These are phyloP conservation scores for Muricea muricata DNA, from an alignment of 92 coral and sea anemone genomes.

Conservation along the genomic window DNA sequence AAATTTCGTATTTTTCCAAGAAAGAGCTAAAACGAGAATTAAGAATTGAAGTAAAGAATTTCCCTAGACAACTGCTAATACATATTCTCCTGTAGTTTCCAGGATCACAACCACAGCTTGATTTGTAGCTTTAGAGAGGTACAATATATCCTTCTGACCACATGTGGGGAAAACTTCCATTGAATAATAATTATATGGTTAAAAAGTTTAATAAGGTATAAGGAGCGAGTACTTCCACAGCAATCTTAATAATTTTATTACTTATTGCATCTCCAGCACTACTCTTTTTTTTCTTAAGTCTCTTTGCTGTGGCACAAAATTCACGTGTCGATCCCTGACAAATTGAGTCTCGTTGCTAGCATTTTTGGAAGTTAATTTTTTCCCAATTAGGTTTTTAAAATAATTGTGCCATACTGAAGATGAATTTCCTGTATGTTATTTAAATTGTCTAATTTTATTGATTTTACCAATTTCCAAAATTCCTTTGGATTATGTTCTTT, in stretches of 20 bases:
- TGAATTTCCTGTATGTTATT: not conserved
- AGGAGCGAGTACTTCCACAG: conserved; percentile 28
- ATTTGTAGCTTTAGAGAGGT: conserved; percentile 40
- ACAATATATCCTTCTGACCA: conserved; percentile 6
- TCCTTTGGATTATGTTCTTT: conserved; percentile 35
- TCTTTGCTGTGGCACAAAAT: conserved; percentile 33
- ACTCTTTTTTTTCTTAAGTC: conserved; percentile 33
- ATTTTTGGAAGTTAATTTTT: not conserved
- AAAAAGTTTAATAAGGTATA: conserved; percentile 33
- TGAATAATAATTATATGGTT: conserved; percentile 12
- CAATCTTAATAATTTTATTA: conserved; percentile 40
- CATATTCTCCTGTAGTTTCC: conserved; percentile 41
- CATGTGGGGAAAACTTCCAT: conserved; percentile 36
- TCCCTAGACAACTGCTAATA: too few relatives aligned
- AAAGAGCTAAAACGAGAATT: conserved; percentile 4
- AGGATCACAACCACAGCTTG: conserved; percentile 37
- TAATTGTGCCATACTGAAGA: conserved; percentile 24
- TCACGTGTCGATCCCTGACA: conserved; percentile 32
- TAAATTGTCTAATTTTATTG: conserved; percentile 15
- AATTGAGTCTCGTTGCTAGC: not conserved
- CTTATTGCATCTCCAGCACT: conserved; percentile 31
- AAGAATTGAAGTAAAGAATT: conserved; percentile 35
- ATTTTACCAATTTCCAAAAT: conserved; percentile 46
- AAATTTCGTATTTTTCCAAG: conserved; percentile 12
- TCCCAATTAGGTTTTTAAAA: conserved; percentile 8